Conservation (phyloP, 1,140 invertebrate species). For the Pissodes strobi region DNA sequence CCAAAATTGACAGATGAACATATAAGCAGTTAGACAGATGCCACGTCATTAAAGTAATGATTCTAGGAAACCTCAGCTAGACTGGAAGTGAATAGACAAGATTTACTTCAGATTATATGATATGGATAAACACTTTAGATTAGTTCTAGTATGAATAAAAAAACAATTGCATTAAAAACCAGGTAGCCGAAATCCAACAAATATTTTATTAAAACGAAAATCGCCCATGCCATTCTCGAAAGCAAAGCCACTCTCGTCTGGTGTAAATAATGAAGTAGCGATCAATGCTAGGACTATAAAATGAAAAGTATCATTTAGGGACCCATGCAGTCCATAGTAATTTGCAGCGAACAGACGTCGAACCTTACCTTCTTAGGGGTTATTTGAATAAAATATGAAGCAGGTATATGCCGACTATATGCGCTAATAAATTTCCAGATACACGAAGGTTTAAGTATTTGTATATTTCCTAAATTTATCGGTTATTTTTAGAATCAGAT, state of each 20-base stretch:
- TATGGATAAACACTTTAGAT: too few relatives aligned
- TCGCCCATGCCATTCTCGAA: slow-evolving; percentile 1
- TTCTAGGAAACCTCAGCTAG: too few relatives aligned
- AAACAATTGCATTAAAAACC: too few relatives aligned
- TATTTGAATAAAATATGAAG: slow-evolving; percentile 29
- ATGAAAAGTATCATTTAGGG: slow-evolving; percentile 17
- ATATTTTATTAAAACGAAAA: too few relatives aligned
- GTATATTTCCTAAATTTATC: slow-evolving; percentile 9
- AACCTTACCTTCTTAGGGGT: slow-evolving; percentile 23
- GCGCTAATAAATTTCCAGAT: slow-evolving; percentile 18
- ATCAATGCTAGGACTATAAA: slow-evolving; percentile 10
- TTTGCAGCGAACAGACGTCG: slow-evolving; percentile 10
- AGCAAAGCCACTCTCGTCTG: slow-evolving; percentile 1
- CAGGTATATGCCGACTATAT: slow-evolving; percentile 1
- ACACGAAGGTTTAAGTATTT: slow-evolving; percentile 3
- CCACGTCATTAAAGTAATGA: too few relatives aligned
- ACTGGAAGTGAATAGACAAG: too few relatives aligned
- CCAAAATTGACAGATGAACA: too few relatives aligned
- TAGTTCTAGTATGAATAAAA: too few relatives aligned
- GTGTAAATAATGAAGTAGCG: slow-evolving; percentile 11
- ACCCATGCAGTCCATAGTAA: slow-evolving; percentile 9
- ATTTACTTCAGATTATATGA: too few relatives aligned
- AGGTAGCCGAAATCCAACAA: too few relatives aligned
- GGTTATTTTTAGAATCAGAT: slow-evolving; percentile 11
- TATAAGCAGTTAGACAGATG: too few relatives aligned